A percentile compares a stretch with the other conserved stretches of the same genome.
Conservation (phyloP, 2,888 invertebrate genomes). For the Chloroclystis v-ata region DNA sequence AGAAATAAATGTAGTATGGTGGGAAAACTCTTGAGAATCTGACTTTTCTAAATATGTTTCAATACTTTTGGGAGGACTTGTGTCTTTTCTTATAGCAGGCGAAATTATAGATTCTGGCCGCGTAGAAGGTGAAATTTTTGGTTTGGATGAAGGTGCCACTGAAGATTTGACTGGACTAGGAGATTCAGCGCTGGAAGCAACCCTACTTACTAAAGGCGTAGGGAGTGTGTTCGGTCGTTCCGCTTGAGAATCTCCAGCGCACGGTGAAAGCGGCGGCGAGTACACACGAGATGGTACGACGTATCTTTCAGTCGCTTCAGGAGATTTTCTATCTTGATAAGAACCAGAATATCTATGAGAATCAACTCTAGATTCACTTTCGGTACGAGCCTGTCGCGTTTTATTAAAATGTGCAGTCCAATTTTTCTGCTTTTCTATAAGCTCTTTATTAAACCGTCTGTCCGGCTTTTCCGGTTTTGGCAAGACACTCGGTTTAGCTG, state of each 20-base stretch:
- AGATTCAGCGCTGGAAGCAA: slow-evolving; percentile 57
- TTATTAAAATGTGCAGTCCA: slow-evolving; percentile 95
- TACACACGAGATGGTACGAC: slow-evolving; percentile 67
- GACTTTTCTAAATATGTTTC: slow-evolving; percentile 35
- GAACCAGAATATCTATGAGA: slow-evolving; percentile 53
- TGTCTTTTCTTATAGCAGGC: slow-evolving; percentile 47
- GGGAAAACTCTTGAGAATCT: slow-evolving; percentile 41
- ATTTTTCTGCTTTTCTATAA: slow-evolving; percentile 93
- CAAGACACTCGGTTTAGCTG: slow-evolving; percentile 76
- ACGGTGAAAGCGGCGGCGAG: slow-evolving; percentile 75
- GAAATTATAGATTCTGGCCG: slow-evolving; percentile 48
- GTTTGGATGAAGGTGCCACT: slow-evolving; percentile 51
- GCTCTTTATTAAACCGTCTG: slow-evolving; percentile 88
- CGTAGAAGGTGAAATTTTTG: slow-evolving; percentile 48
- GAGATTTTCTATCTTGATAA: slow-evolving; percentile 61
- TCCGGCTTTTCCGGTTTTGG: slow-evolving; percentile 91
- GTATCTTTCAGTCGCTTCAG: slow-evolving; percentile 58
- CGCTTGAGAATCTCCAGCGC: slow-evolving; percentile 77
- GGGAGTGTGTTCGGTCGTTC: slow-evolving; percentile 68
- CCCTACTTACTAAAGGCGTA: slow-evolving; percentile 56
- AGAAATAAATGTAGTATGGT: slow-evolving; percentile 42
- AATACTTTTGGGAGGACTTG: slow-evolving; percentile 44
- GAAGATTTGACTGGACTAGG: slow-evolving; percentile 68
- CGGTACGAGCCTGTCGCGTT: slow-evolving; percentile 77
- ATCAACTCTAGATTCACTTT: slow-evolving; percentile 55